Base-by-base conservation (phyloP, 2,888 invertebrate species). In the Operophtera brumata region DNA sequence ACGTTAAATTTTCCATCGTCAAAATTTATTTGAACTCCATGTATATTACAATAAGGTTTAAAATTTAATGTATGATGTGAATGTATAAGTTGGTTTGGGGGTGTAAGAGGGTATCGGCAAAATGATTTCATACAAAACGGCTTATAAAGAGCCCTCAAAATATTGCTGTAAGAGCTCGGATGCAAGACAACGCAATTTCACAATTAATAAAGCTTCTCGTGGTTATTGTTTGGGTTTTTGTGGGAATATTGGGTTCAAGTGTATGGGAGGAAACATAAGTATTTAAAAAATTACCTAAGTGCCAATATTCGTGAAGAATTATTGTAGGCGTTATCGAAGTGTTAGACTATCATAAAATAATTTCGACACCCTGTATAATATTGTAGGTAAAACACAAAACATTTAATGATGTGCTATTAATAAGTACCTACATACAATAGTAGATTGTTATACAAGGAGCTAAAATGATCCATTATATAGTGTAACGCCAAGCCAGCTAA, bases 51-150 rank as follows among this genome's bases (percentile, higher is more conserved):
- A 30, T 73, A 81, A 68, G 55, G 71, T 41, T 48, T n/a, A 57
- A 26, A 58, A 58, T 73, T 0, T 1, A n/a, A 0, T 47, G 49
- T 13, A 0, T 0, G 1, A 10, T 10, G 10, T 41, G 39, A 50
- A 48, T 44, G 35, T 47, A 25, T 57, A 55, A 52, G 42, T 51
- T 67, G 61, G 71, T 74, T 39, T 61, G 62, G 78, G 82, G 78
- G 75, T 75, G 74, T 76, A 78, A 86, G 86, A 79, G 83, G 84
- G 77, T 80, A 81, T 82, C 75, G 80, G 80, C 80, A 81, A 84
- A 80, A 83, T 82, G 85, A 83, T 81, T 85, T 84, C 74, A 71
- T 77, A 79, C 67, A 73, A 73, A 73, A 70, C 70, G 71, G 67
- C 66, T 71, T 69, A 63, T 72, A 67, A 78, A 75, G 80, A 71